phyloP scores from a whole-genome alignment of 1,140 invertebrate genomes.

The Liolophura sinensis region DNA sequence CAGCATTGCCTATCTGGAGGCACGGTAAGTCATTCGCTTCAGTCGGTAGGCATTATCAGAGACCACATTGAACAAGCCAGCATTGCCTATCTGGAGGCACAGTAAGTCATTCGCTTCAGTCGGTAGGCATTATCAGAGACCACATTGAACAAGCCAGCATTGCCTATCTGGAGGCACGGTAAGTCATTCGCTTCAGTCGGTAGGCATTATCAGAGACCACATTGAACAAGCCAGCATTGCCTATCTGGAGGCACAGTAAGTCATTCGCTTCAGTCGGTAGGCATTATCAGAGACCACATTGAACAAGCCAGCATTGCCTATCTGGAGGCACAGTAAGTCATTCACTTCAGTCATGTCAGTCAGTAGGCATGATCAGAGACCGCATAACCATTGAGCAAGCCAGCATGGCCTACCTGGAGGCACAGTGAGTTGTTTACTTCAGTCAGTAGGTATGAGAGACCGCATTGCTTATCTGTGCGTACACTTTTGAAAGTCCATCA shows the following conservation, averaged over 20 bases:
- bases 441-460: conserved; percentile 68
- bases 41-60: conserved; percentile 68
- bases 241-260: conserved; percentile 65
- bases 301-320: conserved; percentile 75
- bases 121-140: conserved; percentile 71
- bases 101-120: conserved; percentile 51
- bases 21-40: conserved; percentile 55
- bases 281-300: conserved; percentile 75
- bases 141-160: conserved; percentile 77
- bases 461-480: conserved; percentile 70
- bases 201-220: conserved; percentile 73
- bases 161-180: conserved; percentile 67
- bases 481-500: too few species aligned
- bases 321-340: conserved; percentile 61
- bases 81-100: conserved; percentile 66
- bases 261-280: conserved; percentile 56
- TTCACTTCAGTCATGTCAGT: conserved; percentile 2
- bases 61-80: conserved; percentile 78
- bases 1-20: conserved; percentile 68
- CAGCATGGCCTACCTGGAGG: conserved; percentile 68
- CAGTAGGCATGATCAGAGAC: conserved; percentile 71
- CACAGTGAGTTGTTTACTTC: conserved; percentile 56
- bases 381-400: conserved; percentile 79
- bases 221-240: conserved; percentile 76
- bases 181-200: conserved; percentile 49